Conservation (phyloP, 2,888 invertebrate genomes). For the Venusia cambrica region DNA sequence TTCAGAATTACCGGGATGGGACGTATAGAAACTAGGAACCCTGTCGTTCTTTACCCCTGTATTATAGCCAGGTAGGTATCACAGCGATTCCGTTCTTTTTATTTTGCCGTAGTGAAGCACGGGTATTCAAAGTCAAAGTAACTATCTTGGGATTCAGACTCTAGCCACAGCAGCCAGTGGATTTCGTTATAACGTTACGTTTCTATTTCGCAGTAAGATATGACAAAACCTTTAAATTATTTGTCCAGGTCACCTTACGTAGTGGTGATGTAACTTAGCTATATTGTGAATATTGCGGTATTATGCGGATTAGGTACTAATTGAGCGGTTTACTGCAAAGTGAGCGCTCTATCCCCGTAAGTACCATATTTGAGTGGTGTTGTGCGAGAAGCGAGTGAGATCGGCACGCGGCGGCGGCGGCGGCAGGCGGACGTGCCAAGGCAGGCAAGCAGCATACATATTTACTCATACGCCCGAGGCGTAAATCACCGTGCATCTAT, state of each 20-base stretch:
- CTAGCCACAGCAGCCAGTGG: no score
- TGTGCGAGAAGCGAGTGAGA: constrained; percentile 47
- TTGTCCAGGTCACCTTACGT: no score
- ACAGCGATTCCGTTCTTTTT: no score
- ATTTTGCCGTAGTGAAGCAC: no score
- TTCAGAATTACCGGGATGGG: no score
- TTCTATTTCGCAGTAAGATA: constrained; percentile 1
- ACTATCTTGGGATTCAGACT: no score
- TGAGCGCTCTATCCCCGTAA: constrained; percentile 8
- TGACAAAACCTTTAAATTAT: neutral
- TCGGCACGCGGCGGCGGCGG: constrained; percentile 61
- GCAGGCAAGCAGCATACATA: constrained; percentile 74
- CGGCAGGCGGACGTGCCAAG: constrained; percentile 76
- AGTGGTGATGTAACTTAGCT: no score
- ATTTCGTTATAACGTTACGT: constrained; percentile 1
- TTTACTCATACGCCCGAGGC: constrained; percentile 77
- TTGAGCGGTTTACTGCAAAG: constrained; percentile 22
- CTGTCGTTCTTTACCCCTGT: no score
- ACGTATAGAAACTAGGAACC: no score
- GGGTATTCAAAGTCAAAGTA: no score
- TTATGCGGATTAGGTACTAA: constrained; percentile 21
- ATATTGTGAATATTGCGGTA: constrained; percentile 19
- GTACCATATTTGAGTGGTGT: constrained; percentile 18
- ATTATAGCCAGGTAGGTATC: no score
- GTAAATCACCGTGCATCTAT: constrained; percentile 80